Evolutionary conservation across 2,113 vertebrate species (phyloP), one percentile per base, ranked within the genome.

Genomic region (Baryphthengus martii): DNA sequence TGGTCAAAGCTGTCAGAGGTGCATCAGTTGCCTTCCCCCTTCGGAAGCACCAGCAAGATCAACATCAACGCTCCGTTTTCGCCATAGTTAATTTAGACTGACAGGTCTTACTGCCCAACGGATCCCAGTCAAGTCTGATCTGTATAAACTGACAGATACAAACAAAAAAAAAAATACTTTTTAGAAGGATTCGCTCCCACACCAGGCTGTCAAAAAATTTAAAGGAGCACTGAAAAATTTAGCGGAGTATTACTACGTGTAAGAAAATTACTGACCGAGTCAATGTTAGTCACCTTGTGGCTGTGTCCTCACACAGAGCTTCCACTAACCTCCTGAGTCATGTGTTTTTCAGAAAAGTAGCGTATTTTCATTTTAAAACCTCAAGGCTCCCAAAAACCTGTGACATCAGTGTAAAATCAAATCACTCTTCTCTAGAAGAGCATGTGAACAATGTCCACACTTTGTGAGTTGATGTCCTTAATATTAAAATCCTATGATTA

Each of bases 401-500:
- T 42, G 74, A 52, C 52, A 28, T 12, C 39, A 61, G 26, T 29
- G 31, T 33, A 61, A 91, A 85, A 89, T 6, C 25, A n/a, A 17
- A 37, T 19, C 31, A 19, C 21, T 31, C 35, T 90, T 17, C 47
- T 90, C 49, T 19, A 42, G 11, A 52, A 61, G 10, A 78, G 47
- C 25, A 28, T 1, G 28, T 3, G 21, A 65, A 42, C 40, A 66
- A 81, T 1, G 17, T 7, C 19, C 20, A 56, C 1, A 2, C 8
- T 40, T 40, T 7, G 26, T 29, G 10, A 73, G 29, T 42, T 47
- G 7, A 29, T 7, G 7, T 35, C 37, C n/a, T 45, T 58, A 76
- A 26, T 42, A 85, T 28, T 39, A 13, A n/a, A 68, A 70, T 14
- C 21, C 17, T 44, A 3, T 14, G 39, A 59, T 28, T 23, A 40